A percentile compares a stretch with the other conserved stretches of the same genome.
These are phyloP conservation scores for Trichopria drosophilae DNA, from an alignment of 2,888 invertebrate species.

Conservation along the genomic window DNA sequence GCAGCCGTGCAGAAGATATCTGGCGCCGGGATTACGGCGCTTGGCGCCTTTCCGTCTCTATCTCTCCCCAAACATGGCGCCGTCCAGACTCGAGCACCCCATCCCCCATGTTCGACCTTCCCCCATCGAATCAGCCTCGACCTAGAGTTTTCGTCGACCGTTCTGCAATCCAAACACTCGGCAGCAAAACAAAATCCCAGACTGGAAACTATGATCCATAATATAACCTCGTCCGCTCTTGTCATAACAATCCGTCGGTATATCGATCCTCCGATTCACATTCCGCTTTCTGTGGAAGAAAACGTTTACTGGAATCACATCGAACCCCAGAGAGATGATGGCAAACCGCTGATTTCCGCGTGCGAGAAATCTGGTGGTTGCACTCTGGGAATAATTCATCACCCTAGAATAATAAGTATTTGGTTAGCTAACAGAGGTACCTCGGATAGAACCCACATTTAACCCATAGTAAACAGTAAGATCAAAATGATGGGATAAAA, in stretches of 20 bases:
- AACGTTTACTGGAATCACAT: conserved; percentile 27
- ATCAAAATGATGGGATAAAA: too few species aligned
- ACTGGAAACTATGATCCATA: conserved; percentile 29
- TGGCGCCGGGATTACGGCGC: conserved; percentile 23
- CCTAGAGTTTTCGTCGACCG: too few species aligned
- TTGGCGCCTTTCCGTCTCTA: conserved; percentile 23
- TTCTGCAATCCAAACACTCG: too few species aligned
- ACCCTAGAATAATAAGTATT: too few species aligned
- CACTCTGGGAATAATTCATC: too few species aligned
- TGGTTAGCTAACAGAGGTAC: too few species aligned
- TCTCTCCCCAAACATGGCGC: conserved; percentile 22
- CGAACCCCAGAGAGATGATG: too few species aligned
- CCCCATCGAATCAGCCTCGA: not conserved
- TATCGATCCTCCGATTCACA: too few species aligned
- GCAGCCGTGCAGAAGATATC: conserved; percentile 10
- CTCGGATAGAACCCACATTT: too few species aligned
- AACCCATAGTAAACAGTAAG: too few species aligned
- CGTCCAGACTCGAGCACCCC: conserved; percentile 8
- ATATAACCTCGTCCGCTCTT: conserved; percentile 16
- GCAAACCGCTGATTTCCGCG: too few species aligned
- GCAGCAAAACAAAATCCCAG: conserved; percentile 25
- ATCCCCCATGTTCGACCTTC: not conserved
- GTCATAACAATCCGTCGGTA: conserved; percentile 28
- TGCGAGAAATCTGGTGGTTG: too few species aligned
- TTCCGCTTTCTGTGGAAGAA: conserved; percentile 18